Base-by-base conservation (phyloP, 2,888 invertebrate genomes). In the Drosophila imparisetae region DNA sequence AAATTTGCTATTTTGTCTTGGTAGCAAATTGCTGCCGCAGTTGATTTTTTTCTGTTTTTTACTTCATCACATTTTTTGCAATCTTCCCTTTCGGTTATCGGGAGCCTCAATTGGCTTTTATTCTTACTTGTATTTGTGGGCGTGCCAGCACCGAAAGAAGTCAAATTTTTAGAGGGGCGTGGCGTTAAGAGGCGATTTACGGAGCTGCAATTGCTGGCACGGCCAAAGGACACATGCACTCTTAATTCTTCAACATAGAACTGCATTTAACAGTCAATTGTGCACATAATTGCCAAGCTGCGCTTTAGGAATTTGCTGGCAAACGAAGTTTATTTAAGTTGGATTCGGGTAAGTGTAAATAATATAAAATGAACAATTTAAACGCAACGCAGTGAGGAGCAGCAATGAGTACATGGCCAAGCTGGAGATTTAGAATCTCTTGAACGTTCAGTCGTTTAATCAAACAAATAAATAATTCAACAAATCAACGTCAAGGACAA, bases 381-480 rank as follows among this genome's bases (percentile, higher is more conserved):
- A 13, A 40, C 18, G 29, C 18, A 11, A 18, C 24, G 32, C 38
- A 42, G 13, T n/a, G 24, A 34, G 18, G 7, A 27, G 30, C 24
- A 42, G 36, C 15, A 38, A 10, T 11, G 36, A 70, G 34, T 70
- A 15, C 54, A 29, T 21, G 40, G 42, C 38, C 34, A n/a, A 30
- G n/a, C 36, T 45, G 42, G 13, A 27, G 45, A 34, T 57, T 34
- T 40, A 21, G 45, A 45, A 40, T 60, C 21, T 15, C 30, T 58
- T 52, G 66, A 27, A 40, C 69, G 70, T 53, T 60, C 71, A 61
- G 48, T 70, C 81, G 90, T 80, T 82, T 88, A 85, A 87, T 85
- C 90, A 85, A 82, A 74, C 78, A 68, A 82, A 87, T 85, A 88
- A 85, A 85, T 89, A 85, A 89, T 87, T 89, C 75, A 85, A 57